These are phyloP conservation scores for Plebejus melissa DNA, from an alignment of 2,888 invertebrate genomes.

Conservation along the genomic window DNA sequence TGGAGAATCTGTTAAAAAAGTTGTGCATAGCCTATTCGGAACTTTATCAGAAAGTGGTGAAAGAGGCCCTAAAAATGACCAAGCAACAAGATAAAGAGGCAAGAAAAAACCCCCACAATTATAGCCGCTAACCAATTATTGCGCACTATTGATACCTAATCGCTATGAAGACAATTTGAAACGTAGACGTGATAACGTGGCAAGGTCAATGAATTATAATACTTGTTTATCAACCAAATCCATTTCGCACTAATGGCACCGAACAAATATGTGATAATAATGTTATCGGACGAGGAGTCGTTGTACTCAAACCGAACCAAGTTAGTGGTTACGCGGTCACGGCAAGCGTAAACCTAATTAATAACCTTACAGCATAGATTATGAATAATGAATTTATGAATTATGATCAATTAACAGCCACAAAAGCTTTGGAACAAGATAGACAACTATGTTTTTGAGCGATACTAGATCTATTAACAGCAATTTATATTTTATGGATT, in stretches of 20 bases:
- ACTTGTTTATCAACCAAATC: slow-evolving; percentile 49
- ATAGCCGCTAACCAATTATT: neutral
- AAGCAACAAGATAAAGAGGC: neutral
- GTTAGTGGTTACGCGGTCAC: slow-evolving; percentile 23
- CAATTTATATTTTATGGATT: neutral
- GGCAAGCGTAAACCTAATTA: slow-evolving; percentile 17
- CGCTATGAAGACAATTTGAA: slow-evolving; percentile 8
- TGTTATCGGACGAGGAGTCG: slow-evolving; percentile 14
- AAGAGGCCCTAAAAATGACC: no score
- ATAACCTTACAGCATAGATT: slow-evolving; percentile 12
- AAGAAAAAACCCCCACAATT: neutral
- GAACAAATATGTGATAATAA: slow-evolving; percentile 44
- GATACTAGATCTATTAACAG: neutral
- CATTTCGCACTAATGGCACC: slow-evolving; percentile 30
- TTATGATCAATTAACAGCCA: neutral
- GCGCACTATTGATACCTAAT: slow-evolving; percentile 19
- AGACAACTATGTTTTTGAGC: neutral
- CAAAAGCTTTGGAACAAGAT: no score
- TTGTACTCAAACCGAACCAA: slow-evolving; percentile 22
- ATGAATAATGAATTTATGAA: neutral
- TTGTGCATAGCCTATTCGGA: no score
- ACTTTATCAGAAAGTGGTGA: no score
- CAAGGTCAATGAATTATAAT: slow-evolving; percentile 69
- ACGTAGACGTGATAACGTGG: slow-evolving; percentile 48
- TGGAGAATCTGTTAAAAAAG: no score